Percentiles rank a stretch among this genome's conserved stretches.
Evolutionary conservation across 2,113 vertebrate genomes (phyloP).

Genomic region (Atrichornis clamosus): DNA sequence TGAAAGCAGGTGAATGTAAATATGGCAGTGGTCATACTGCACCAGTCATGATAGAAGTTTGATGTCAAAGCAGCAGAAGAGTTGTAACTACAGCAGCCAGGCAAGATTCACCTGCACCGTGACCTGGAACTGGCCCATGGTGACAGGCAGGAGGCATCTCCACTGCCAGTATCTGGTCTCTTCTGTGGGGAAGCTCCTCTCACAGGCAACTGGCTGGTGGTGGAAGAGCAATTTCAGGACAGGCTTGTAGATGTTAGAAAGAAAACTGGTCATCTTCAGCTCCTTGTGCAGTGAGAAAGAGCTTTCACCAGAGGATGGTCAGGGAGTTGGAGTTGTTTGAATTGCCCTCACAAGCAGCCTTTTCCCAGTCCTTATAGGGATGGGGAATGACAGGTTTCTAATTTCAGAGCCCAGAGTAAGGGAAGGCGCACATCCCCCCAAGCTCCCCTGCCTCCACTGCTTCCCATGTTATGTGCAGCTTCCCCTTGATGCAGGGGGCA

Average conservation of each 20-base stretch:
- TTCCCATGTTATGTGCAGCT: not conserved
- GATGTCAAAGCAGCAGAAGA: not conserved
- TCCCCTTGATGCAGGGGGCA: not conserved
- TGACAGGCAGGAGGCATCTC: not conserved
- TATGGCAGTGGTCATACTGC: not conserved
- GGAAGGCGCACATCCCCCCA: fast-evolving
- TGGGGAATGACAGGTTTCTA: not conserved
- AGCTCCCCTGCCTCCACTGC: fast-evolving
- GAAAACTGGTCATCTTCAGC: not conserved
- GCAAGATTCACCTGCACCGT: fast-evolving
- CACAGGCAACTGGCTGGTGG: fast-evolving
- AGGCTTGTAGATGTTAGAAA: not conserved
- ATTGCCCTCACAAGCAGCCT: not conserved
- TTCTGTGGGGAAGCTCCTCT: not conserved
- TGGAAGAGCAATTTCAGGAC: not conserved
- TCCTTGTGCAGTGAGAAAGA: not conserved
- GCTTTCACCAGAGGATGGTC: not conserved
- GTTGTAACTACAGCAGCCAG: not conserved
- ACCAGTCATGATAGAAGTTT: not conserved
- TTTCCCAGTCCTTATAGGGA: not conserved
- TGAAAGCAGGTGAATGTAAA: not conserved
- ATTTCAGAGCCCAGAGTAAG: not conserved
- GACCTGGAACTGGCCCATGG: not conserved
- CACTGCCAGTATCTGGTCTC: not conserved
- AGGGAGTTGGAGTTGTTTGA: not conserved